phyloP scores from a whole-genome alignment of 2,888 invertebrate genomes.

The Artemia sp. region DNA sequence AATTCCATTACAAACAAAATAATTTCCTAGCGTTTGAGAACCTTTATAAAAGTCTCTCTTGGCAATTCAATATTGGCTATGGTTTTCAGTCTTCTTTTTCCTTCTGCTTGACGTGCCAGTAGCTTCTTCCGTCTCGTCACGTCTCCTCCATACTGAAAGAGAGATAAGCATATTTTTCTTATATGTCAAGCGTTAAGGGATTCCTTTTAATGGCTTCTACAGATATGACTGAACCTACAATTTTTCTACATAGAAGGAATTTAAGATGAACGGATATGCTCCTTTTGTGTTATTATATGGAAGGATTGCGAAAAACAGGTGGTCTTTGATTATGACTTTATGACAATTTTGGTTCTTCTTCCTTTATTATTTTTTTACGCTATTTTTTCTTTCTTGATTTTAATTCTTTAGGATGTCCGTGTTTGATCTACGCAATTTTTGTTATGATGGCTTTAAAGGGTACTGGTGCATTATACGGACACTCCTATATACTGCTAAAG shows the following conservation, averaged over 20 bases:
- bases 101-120: constrained; percentile 71
- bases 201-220: no score
- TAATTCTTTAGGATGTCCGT: no score
- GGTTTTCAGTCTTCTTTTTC: constrained; percentile 80
- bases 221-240: background rate
- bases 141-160: constrained; percentile 72
- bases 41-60: constrained; percentile 79
- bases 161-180: constrained; percentile 18
- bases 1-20: background rate
- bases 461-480: no score
- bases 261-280: background rate
- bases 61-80: constrained; percentile 80
- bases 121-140: constrained; percentile 73
- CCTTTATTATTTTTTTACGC: no score
- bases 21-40: constrained; percentile 43
- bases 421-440: no score
- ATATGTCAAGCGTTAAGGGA: no score
- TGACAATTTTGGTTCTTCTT: no score
- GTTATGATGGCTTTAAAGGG: no score
- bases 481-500: no score
- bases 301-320: no score
- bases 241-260: background rate
- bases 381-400: no score
- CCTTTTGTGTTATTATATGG: background rate
- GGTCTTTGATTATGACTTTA: no score